phyloP scores from a whole-genome alignment of 2,888 invertebrate genomes.

The Tyria jacobaeae region DNA sequence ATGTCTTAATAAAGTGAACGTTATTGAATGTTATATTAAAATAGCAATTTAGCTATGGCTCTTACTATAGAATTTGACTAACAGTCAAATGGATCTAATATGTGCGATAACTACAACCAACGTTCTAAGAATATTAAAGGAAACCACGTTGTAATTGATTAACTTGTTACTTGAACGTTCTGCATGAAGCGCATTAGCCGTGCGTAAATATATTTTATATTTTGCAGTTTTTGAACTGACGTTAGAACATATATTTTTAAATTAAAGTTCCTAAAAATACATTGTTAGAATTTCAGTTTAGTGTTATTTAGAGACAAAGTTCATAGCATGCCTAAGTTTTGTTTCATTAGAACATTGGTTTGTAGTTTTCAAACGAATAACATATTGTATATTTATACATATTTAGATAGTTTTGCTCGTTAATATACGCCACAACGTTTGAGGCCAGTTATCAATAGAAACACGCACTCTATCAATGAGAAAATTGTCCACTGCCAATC shows the following conservation, averaged over 20 bases:
- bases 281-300: slow-evolving; percentile 1
- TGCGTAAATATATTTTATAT: slow-evolving; percentile 35
- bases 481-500: no score
- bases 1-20: neutral
- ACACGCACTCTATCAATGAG: no score
- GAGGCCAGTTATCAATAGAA: no score
- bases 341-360: no score
- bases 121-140: slow-evolving; percentile 59
- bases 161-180: slow-evolving; percentile 48
- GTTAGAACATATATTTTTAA: slow-evolving; percentile 10
- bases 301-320: slow-evolving; percentile 10
- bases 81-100: neutral
- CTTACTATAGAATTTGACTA: neutral
- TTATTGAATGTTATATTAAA: neutral
- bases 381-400: no score
- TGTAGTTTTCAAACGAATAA: no score
- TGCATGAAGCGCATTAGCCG: slow-evolving; percentile 45
- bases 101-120: neutral
- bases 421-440: no score
- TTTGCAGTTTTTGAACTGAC: slow-evolving; percentile 16
- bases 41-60: neutral
- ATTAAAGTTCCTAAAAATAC: slow-evolving; percentile 13
- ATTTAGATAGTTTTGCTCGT: no score
- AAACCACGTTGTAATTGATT: slow-evolving; percentile 58
- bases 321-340: neutral